Base-by-base conservation (phyloP, 2,888 invertebrate species). In the Parnassius smintheus region DNA sequence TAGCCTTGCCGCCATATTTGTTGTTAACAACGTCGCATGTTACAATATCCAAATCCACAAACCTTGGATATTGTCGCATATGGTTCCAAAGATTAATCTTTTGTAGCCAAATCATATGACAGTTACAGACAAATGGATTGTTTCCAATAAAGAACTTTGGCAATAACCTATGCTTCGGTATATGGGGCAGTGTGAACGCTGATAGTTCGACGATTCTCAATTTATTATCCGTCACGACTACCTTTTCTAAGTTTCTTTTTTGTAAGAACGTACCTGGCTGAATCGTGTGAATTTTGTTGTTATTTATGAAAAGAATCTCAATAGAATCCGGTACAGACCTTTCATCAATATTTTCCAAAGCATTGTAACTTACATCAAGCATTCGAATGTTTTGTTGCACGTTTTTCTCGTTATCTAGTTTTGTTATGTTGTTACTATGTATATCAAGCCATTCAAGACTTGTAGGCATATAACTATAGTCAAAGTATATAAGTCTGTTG, bases 61-160 rank as follows among this genome's bases (percentile, higher is more conserved):
- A 94, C 74, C 94, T 93, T 0, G 96, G 96, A 80, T 96, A 95
- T 75, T 95, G 95, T 49, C 95, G 91, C 79, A 94, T 92, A 72
- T 94, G 94, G 73, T 94, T 94, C 85, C 96, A 92, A 75, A 95
- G 94, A 86, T 96, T 96, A 75, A 96, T 94, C 75, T 95, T 93
- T 75, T 95, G 94, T 68, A 97, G 82, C 96, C 96, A 97, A 85
- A 96, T 96, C 95, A 96, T 96, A 67, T 94, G 94, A 89, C 97
- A 97, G 86, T 96, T 95, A 85, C 97, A 97, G 69, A 95, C 93
- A 83, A 97, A 95, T 58, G 97, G 97, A 93, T 97, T 97, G 75
- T 94, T 94, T 56, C 95, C 95, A 75, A 97, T 94, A 79, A 94
- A 96, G 85, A 97, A 96, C 81, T 95, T 94, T 54, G 96, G 96